Conservation (phyloP, 2,797 vertebrate species). For the Pantherophis vulpinus region DNA sequence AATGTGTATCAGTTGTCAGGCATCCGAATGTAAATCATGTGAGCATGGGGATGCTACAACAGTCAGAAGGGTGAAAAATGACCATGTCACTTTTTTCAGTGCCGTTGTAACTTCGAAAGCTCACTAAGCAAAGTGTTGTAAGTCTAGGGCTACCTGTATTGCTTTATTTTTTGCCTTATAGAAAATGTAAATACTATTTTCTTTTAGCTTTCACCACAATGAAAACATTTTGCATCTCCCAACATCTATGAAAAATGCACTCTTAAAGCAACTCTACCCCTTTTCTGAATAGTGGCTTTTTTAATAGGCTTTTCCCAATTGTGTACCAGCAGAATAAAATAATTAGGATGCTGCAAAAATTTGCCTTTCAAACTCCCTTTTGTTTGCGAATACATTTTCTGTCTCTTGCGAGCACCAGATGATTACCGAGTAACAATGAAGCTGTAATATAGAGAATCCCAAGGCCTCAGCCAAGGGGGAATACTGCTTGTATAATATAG, state of each 20-base stretch:
- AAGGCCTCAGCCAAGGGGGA: neutral
- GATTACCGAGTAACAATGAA: slow-evolving; percentile 31
- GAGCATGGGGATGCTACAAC: neutral
- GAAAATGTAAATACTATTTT: neutral
- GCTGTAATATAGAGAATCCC: slow-evolving; percentile 16
- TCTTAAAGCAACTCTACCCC: neutral
- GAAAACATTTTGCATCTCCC: neutral
- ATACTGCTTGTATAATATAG: slow-evolving; percentile 24
- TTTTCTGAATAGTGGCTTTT: neutral
- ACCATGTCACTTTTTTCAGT: too few species aligned
- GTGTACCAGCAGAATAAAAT: slow-evolving; percentile 31
- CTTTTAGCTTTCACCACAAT: neutral
- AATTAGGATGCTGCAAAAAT: slow-evolving; percentile 41
- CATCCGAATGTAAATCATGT: neutral
- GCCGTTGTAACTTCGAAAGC: neutral
- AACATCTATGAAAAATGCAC: neutral
- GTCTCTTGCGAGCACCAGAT: slow-evolving; percentile 9
- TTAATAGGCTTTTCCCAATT: neutral
- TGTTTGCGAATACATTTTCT: slow-evolving; percentile 41
- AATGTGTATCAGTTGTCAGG: neutral
- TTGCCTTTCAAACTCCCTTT: slow-evolving; percentile 29
- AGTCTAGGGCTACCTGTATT: neutral
- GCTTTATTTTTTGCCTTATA: neutral
- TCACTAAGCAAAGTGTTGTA: neutral
- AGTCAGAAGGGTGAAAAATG: neutral